Base-by-base conservation (phyloP, 2,888 invertebrate species). In the Thyatira batis region DNA sequence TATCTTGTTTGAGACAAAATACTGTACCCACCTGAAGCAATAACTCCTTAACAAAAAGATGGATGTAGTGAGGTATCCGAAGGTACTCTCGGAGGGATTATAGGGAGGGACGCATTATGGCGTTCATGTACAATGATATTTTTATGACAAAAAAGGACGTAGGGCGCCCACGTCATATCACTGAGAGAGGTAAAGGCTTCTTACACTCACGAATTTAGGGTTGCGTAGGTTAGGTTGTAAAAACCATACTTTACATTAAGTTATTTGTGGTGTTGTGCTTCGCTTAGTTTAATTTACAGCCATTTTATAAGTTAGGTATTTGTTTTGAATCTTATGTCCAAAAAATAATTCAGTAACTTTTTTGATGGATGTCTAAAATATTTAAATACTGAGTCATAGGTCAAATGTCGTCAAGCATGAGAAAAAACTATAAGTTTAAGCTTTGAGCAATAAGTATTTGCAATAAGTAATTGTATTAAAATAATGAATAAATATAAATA, bases 101-200 rank as follows among this genome's bases (percentile, higher is more conserved):
- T 44, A 21, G 13, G 45, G 53, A 49, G 28, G 44, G 48, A 49
- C 39, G 48, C 51, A 57, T 57, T 57, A 57, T 45, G 30, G 27
- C 28, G 28, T 44, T 51, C 53, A 39, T 53, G 51, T 53, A 45
- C 49, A 48, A 52, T 57, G 39, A 54, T 54, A 57, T 57, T 54
- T 57, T 54, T 54, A 57, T 43, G 54, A 51, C 57, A 53, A 48
- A 57, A n/a, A 51, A 51, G 54, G 52, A 45, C 50, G 25, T 23
- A 28, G 48, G 56, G 52, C 23, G 13, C 48, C 48, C 48, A 48
- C 48, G 28, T 48, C 20, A 27, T n/a, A 20, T n/a, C 21, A n/a
- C 13, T 25, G 33, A 45, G 30, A 44, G 49, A 45, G 28, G 49
- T 30, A 48, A 23, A 21, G 23, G n/a, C 21, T 13, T 17, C 27